Base-by-base conservation (phyloP, 2,797 vertebrate genomes). In the Parotocinclus haroldoi region DNA sequence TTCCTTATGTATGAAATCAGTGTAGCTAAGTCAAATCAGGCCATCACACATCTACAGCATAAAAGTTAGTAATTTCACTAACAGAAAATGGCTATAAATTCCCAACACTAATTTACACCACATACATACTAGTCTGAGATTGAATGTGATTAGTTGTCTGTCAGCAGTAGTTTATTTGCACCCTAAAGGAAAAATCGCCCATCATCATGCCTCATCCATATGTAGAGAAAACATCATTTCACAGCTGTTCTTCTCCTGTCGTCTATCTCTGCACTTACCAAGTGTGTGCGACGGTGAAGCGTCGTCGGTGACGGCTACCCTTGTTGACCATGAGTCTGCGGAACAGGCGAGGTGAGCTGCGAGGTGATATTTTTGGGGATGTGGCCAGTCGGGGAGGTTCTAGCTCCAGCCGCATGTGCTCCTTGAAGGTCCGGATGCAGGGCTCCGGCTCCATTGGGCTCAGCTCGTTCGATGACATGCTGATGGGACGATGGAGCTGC, bases 241-340 rank as follows among this genome's bases (percentile, higher is more conserved):
- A 37, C 13, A 27, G 5, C 27, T 27, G 27, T 27, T 27, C 5
- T 27, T 0, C 42, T 42, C 50, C 8, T 38, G 18, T 18, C 40
- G 44, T 7, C 5, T 39, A 60, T 9, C 27, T 19, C 27, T 42
- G 51, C 8, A 66, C 96, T 96, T 96, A 99, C 96, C 96, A 99
- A 44, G 96, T 99, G 85, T 99, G 96, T 36, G 96, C 96, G 74
- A 99, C 96, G 0, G 96, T 99, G 86, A 99, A 99, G 72, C 96
- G 92, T 0, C 96, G 92, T 39, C 96, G 92, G 84, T 99, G 96
- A 10, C 96, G 90, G 78, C 96, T 93, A 89, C 96, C 96, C 88
- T 96, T 96, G 85, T 96, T 98, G 79, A 98, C 95, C 85, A 98
- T 91, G 84, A 98, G 93, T 90, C 96, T 96, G 89, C 96, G 91